phyloP scores from a whole-genome alignment of 2,888 invertebrate species.

The Petrolisthes cinctipes region DNA sequence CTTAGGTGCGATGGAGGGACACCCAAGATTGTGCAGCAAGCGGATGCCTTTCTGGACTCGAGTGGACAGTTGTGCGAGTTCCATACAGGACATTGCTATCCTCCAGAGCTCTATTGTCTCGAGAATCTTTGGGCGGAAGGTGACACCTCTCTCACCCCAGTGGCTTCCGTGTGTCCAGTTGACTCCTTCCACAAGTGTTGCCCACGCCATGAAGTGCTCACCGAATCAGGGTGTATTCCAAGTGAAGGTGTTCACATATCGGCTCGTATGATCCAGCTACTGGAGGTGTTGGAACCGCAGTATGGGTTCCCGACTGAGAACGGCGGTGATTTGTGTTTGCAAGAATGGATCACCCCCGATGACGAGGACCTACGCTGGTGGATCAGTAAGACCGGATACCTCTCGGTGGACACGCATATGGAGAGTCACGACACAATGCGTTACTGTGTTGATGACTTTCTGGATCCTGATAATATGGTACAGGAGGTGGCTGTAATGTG shows the following conservation, averaged over 20 bases:
- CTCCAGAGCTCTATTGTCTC: slow-evolving; percentile 46
- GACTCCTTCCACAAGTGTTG: slow-evolving; percentile 58
- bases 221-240: slow-evolving; percentile 30
- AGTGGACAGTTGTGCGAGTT: slow-evolving; percentile 48
- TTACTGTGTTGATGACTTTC: slow-evolving; percentile 56
- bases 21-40: slow-evolving; percentile 26
- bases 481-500: slow-evolving; percentile 48
- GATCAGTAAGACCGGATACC: slow-evolving; percentile 55
- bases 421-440: slow-evolving; percentile 34
- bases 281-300: slow-evolving; percentile 44
- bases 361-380: slow-evolving; percentile 52
- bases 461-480: slow-evolving; percentile 15
- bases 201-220: slow-evolving; percentile 28
- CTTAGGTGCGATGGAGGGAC: slow-evolving; percentile 37
- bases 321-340: slow-evolving; percentile 34
- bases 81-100: slow-evolving; percentile 37
- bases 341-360: slow-evolving; percentile 36
- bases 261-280: slow-evolving; percentile 48
- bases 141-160: slow-evolving; percentile 28
- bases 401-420: slow-evolving; percentile 25
- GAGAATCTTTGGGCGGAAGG: slow-evolving; percentile 41
- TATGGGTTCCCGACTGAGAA: slow-evolving; percentile 40
- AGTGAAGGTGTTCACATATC: slow-evolving; percentile 25
- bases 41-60: slow-evolving; percentile 40
- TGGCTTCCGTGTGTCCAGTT: slow-evolving; percentile 47